Base-by-base conservation (phyloP, 1,140 invertebrate genomes). In the Pseudoatta argentina region DNA sequence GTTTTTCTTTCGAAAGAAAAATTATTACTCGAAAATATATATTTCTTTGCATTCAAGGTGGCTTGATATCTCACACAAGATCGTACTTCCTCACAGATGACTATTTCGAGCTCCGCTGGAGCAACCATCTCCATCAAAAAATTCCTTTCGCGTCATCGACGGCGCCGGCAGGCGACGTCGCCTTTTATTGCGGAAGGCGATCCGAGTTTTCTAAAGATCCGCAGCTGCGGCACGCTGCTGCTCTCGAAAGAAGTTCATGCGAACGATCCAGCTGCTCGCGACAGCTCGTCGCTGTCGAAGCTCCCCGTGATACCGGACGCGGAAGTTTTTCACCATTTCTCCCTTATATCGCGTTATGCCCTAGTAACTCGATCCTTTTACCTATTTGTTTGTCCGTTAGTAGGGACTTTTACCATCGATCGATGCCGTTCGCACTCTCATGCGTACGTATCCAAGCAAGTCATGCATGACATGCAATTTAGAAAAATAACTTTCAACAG, bases 261-360 rank as follows among this genome's bases (percentile, higher is more conserved):
- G 69, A 76, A 69, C 86, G 69, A 87, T 75, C 81, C 79, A 83
- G 79, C 53, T 64, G 61, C 12, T 61, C 24, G 69, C 67, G 69
- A 88, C 73, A 72, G 75, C 69, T 79, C 59, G 61, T 67, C 53
- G 85, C 88, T 85, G 61, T 21, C 82, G 72, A 67, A 64, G 48
- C 73, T 53, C 59, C 86, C 64, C 88, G 72, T 89, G 85, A 89
- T 89, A 82, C 76, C 77, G 63, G 78, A 89, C 81, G 85, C 59
- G 64, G 48, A 78, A 89, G 63, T 89, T 89, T 89, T 89, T 88
- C 88, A 83, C 61, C 87, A 63, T 87, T 85, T 85, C 86, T 76
- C 30, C 61, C 55, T 75, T 67, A 77, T 61, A 64, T 81, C 87
- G 79, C 72, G 61, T 44, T 64, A 89, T 89, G 85, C 78, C 72